A percentile compares a stretch with the other conserved stretches of the same genome.
These are phyloP conservation scores for Cyprinodon tularosa DNA, from an alignment of 2,113 vertebrate species.

Conservation along the genomic window DNA sequence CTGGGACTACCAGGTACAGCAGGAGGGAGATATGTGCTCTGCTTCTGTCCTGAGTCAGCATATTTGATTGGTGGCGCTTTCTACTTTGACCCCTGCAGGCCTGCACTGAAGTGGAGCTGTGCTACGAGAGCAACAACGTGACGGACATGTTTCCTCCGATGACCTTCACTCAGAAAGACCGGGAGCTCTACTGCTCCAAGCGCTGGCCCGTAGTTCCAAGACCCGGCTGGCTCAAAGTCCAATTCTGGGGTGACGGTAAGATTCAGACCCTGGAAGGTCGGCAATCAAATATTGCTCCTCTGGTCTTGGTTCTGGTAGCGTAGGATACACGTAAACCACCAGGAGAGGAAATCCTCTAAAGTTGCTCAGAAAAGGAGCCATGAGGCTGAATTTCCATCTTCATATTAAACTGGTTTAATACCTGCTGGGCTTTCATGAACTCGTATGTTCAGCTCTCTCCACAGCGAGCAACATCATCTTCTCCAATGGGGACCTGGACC, in stretches of 20 bases:
- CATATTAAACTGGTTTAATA: too few relatives aligned
- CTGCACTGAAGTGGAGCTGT: slow-evolving; percentile 90
- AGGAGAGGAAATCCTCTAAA: too few relatives aligned
- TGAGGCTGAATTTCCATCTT: too few relatives aligned
- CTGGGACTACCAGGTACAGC: slow-evolving; percentile 95
- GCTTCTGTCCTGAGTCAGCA: too few relatives aligned
- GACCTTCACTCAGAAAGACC: slow-evolving; percentile 79
- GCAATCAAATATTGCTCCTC: too few relatives aligned
- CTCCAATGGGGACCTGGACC: slow-evolving; percentile 95
- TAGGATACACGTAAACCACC: too few relatives aligned
- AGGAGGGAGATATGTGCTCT: too few relatives aligned
- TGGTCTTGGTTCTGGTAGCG: too few relatives aligned
- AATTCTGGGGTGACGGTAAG: slow-evolving; percentile 87
- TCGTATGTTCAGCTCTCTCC: slow-evolving; percentile 79
- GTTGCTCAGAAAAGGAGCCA: too few relatives aligned
- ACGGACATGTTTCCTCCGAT: slow-evolving; percentile 91
- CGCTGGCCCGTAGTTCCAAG: slow-evolving; percentile 86
- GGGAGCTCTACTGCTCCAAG: slow-evolving; percentile 82
- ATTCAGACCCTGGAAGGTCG: too few relatives aligned
- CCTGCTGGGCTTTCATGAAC: not conserved
- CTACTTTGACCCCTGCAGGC: slow-evolving; percentile 73
- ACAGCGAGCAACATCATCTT: slow-evolving; percentile 93
- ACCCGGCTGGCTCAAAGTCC: slow-evolving; percentile 82
- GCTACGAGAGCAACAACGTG: slow-evolving; percentile 87
- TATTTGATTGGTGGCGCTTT: too few relatives aligned